Conservation (phyloP, 2,797 vertebrate species). For the Pristis pectinata region DNA sequence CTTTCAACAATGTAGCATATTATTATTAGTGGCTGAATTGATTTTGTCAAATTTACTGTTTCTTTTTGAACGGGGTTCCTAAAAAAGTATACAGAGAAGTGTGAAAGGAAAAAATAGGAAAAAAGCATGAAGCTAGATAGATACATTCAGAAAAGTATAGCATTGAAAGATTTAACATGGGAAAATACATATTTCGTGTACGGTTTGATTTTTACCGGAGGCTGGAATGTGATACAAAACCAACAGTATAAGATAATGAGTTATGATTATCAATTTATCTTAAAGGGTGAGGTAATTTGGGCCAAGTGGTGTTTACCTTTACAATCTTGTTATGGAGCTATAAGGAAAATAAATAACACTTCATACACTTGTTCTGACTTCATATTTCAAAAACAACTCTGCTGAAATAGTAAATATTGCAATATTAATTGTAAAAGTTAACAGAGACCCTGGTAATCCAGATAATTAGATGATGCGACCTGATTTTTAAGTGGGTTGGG, state of each 20-base stretch:
- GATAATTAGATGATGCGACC: not conserved
- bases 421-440: not conserved
- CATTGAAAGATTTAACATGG: not conserved
- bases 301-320: not conserved
- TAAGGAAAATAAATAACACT: not conserved
- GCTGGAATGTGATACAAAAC: not conserved
- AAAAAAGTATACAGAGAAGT: not conserved
- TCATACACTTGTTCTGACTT: not conserved
- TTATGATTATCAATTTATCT: not conserved
- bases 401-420: not conserved
- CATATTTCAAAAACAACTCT: not conserved
- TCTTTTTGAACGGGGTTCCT: not conserved
- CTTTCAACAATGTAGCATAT: not conserved
- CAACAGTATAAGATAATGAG: not conserved
- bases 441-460: not conserved
- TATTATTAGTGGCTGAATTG: not conserved
- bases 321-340: not conserved
- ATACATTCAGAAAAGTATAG: not conserved
- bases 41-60: not conserved
- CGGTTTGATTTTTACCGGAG: not conserved
- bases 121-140: not conserved
- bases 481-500: too few relatives aligned
- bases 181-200: not conserved
- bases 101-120: not conserved
- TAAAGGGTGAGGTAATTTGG: not conserved